These are phyloP conservation scores for Microcebus tavaratra DNA, from an alignment of 2,113 vertebrate genomes.

Conservation along the genomic window DNA sequence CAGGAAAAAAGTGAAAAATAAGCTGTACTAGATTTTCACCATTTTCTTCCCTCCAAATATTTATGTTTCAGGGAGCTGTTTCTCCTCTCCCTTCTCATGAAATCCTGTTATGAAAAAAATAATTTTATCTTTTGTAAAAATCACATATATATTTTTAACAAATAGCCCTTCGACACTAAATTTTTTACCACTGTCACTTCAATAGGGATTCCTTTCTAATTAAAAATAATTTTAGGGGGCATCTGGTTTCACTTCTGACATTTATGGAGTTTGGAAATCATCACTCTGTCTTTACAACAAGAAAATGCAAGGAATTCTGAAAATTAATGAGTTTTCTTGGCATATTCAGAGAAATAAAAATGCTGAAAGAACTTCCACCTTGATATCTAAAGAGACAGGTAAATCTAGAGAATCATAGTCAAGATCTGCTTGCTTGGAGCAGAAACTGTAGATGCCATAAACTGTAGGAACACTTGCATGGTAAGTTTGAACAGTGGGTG, in stretches of 20 bases:
- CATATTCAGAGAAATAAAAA: neutral
- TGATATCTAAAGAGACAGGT: neutral
- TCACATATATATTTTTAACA: neutral
- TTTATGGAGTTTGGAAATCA: neutral
- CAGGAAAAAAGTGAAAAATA: neutral
- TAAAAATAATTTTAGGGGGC: neutral
- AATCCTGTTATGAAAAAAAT: neutral
- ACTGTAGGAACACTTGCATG: accelerated
- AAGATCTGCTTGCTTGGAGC: neutral
- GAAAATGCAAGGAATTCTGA: neutral
- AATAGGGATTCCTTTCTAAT: neutral
- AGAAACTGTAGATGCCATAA: neutral
- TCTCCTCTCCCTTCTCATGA: neutral
- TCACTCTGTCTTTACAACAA: neutral
- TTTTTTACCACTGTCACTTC: neutral
- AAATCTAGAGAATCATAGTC: neutral
- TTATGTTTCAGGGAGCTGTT: neutral
- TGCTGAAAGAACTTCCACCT: neutral
- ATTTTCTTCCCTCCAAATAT: neutral
- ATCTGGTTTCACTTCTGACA: neutral
- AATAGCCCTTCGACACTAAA: neutral
- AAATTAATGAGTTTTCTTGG: neutral
- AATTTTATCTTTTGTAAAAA: neutral
- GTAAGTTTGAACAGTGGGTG: neutral
- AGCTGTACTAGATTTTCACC: neutral